Percentiles rank a stretch among this genome's conserved stretches.
Conservation (phyloP, 2,797 vertebrate species). For the Danio jaintianensis region DNA sequence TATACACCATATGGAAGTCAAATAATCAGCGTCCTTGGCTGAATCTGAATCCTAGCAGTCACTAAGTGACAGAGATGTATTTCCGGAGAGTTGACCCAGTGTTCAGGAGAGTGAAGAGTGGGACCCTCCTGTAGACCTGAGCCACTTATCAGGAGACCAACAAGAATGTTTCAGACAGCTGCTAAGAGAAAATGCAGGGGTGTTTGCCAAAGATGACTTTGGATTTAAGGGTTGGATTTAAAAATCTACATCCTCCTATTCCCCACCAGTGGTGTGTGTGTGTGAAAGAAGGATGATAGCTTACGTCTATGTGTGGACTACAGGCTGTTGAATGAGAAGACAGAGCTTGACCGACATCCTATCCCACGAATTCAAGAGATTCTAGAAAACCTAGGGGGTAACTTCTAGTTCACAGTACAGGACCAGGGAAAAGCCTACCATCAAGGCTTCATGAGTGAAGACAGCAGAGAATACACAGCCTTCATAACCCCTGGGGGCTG, state of each 20-base stretch:
- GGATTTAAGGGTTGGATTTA: slow-evolving; percentile 46
- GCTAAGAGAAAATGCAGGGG: too few relatives aligned
- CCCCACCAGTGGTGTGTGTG: slow-evolving; percentile 22
- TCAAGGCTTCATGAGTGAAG: not conserved
- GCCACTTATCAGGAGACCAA: too few relatives aligned
- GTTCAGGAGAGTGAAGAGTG: too few relatives aligned
- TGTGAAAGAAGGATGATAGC: slow-evolving; percentile 3
- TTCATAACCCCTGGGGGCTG: slow-evolving; percentile 8
- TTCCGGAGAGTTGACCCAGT: too few relatives aligned
- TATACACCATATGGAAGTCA: not conserved
- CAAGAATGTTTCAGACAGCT: too few relatives aligned
- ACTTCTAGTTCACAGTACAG: not conserved
- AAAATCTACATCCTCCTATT: slow-evolving; percentile 42
- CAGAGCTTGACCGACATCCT: slow-evolving; percentile 7
- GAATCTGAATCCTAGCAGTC: too few relatives aligned
- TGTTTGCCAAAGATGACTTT: too few relatives aligned
- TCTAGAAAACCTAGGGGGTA: slow-evolving; percentile 3
- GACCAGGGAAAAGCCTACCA: not conserved
- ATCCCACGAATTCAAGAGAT: slow-evolving; percentile 16
- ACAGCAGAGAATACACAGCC: not conserved
- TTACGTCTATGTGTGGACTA: not conserved
- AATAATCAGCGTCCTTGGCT: too few relatives aligned
- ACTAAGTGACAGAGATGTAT: too few relatives aligned
- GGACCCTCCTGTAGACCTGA: too few relatives aligned
- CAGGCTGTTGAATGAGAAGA: slow-evolving; percentile 2